phyloP scores from a whole-genome alignment of 2,888 invertebrate genomes.

The Lepidocyrtoides sp. region DNA sequence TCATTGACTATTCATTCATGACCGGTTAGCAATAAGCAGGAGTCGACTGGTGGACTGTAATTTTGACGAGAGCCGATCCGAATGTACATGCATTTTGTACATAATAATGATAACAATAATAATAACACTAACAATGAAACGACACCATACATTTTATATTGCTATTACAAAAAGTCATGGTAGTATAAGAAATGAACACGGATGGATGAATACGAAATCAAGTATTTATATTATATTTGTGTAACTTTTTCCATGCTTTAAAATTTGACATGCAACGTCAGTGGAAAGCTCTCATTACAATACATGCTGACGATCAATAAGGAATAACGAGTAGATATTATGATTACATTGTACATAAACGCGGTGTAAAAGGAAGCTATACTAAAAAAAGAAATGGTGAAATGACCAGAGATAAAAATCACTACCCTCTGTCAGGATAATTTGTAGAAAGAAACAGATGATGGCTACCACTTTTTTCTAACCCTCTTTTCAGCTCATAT shows the following conservation, averaged over 20 bases:
- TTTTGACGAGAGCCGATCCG: constrained; percentile 53
- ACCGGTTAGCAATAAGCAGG: constrained; percentile 63
- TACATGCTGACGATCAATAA: constrained; percentile 29
- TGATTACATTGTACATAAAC: background rate
- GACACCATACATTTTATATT: background rate
- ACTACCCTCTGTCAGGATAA: constrained; percentile 42
- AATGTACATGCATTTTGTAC: constrained; percentile 15
- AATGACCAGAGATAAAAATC: constrained; percentile 52
- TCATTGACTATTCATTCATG: constrained; percentile 74
- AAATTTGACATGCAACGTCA: constrained; percentile 27
- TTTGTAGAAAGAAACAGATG: constrained; percentile 28
- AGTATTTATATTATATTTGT: constrained; percentile 4
- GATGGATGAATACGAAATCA: background rate
- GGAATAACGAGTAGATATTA: background rate
- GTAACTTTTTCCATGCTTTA: background rate
- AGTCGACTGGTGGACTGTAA: constrained; percentile 50
- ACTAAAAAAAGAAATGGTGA: constrained; percentile 5
- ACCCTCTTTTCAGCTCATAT: background rate
- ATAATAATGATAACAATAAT: constrained; percentile 6
- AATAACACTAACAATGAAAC: constrained; percentile 4
- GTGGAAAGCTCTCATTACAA: constrained; percentile 16
- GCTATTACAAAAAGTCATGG: too few species aligned
- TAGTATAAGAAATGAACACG: too few species aligned
- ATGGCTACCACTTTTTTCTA: constrained; percentile 10
- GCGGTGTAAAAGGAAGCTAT: too few species aligned